These are phyloP conservation scores for Macroglossus sobrinus DNA, from an alignment of 2,113 vertebrate genomes.

Conservation along the genomic window DNA sequence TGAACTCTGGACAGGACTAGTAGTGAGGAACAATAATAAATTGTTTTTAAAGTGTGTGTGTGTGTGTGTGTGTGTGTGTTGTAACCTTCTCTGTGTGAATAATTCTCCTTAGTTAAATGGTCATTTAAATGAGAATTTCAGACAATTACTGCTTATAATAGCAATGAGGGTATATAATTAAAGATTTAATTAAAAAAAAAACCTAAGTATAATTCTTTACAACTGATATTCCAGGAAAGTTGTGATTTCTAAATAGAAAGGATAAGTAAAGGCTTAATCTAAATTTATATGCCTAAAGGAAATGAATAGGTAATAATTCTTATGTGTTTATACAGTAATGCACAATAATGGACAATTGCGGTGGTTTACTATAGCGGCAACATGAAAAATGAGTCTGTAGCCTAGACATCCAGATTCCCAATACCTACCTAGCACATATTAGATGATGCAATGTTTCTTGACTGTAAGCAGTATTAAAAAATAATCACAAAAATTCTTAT, in stretches of 20 bases:
- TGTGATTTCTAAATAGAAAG: not conserved
- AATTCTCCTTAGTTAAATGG: not conserved
- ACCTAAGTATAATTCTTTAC: not conserved
- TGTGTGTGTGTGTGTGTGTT: not conserved
- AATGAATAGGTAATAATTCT: not conserved
- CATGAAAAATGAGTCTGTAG: not conserved
- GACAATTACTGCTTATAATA: not conserved
- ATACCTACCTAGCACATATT: not conserved
- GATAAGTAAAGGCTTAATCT: not conserved
- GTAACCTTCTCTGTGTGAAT: not conserved
- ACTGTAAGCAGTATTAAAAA: not conserved
- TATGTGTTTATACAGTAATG: not conserved
- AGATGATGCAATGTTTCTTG: not conserved
- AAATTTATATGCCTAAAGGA: not conserved
- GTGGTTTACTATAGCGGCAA: not conserved
- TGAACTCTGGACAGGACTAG: not conserved
- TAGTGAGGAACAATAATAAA: not conserved
- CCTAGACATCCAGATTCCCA: not conserved
- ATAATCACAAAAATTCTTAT: not conserved
- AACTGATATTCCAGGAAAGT: not conserved
- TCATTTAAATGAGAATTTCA: constrained; percentile 19
- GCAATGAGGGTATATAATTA: not conserved
- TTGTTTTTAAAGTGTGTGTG: not conserved
- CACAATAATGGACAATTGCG: not conserved
- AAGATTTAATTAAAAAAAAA: not conserved